Conservation (phyloP, 2,888 invertebrate species). For the Pyrrhia umbra region DNA sequence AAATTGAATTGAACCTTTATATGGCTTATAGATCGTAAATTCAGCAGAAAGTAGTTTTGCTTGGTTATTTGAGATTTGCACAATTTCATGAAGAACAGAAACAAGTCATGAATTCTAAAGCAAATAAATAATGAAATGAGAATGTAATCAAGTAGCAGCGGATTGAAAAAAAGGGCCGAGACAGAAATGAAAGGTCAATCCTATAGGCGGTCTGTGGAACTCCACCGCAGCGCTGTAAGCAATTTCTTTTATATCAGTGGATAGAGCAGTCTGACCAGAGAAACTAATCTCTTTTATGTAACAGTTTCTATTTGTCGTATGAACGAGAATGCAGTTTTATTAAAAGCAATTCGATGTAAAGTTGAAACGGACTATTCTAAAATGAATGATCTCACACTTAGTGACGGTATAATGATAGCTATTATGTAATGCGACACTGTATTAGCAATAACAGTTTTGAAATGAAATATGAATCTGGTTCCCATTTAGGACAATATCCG, state of each 20-base stretch:
- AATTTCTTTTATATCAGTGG: constrained; percentile 50
- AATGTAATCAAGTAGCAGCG: constrained; percentile 14
- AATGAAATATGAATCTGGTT: constrained; percentile 51
- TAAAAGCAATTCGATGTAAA: constrained; percentile 51
- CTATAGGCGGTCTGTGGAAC: constrained; percentile 32
- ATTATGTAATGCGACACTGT: constrained; percentile 61
- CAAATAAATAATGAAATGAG: constrained; percentile 37
- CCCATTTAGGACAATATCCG: constrained; percentile 45
- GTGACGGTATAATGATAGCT: constrained; percentile 32
- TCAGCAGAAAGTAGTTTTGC: constrained; percentile 2
- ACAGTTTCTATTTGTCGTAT: constrained; percentile 24
- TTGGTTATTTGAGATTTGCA: constrained; percentile 10
- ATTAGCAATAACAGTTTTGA: constrained; percentile 53
- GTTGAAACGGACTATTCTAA: constrained; percentile 22
- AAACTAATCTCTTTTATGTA: constrained; percentile 48
- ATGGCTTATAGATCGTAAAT: constrained; percentile 3
- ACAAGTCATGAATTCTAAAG: constrained; percentile 12
- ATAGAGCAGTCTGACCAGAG: constrained; percentile 17
- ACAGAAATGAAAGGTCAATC: constrained; percentile 49
- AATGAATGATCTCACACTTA: constrained; percentile 47
- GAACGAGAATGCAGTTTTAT: constrained; percentile 35
- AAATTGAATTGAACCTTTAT: constrained; percentile 30
- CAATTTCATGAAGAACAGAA: constrained; percentile 1
- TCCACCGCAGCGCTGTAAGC: constrained; percentile 43
- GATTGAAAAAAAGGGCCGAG: constrained; percentile 32